These are phyloP conservation scores for Shinisaurus crocodilurus DNA, from an alignment of 2,113 vertebrate species.

Conservation along the genomic window DNA sequence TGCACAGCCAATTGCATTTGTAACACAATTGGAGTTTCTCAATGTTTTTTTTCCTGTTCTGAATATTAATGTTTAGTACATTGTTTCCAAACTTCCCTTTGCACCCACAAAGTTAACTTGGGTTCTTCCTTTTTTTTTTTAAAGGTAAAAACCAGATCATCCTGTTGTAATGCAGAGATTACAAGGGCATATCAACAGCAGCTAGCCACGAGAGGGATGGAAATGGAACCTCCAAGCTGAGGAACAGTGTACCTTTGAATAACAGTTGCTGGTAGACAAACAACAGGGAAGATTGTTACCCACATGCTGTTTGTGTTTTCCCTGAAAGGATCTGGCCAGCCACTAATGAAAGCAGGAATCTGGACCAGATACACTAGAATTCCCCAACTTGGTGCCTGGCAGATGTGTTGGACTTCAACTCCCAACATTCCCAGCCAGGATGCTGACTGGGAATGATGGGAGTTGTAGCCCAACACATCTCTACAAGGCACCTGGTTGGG, in stretches of 20 bases:
- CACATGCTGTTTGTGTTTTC: not conserved
- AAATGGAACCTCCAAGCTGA: not conserved
- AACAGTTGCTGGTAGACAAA: not conserved
- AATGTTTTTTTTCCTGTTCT: not conserved
- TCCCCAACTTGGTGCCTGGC: not conserved
- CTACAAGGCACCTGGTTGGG: not conserved
- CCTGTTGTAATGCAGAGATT: not conserved
- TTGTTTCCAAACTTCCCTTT: not conserved
- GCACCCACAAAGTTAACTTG: not conserved
- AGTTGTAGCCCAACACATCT: not conserved
- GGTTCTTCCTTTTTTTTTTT: not conserved
- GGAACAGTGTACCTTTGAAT: not conserved
- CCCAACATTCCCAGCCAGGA: not conserved
- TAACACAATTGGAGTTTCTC: too few relatives aligned
- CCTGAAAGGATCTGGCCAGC: not conserved
- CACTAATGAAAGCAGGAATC: not conserved
- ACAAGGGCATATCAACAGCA: not conserved
- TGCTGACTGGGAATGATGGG: not conserved
- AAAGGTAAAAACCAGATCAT: not conserved
- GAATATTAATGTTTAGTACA: not conserved
- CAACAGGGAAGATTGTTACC: not conserved
- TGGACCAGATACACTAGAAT: not conserved
- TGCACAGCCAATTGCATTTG: not conserved
- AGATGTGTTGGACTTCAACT: too few relatives aligned
- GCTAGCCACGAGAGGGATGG: not conserved